A percentile compares a stretch with the other conserved stretches of the same genome.
These are phyloP conservation scores for Hyposmocoma kahamanoa DNA, from an alignment of 1,140 invertebrate genomes.

Conservation along the genomic window DNA sequence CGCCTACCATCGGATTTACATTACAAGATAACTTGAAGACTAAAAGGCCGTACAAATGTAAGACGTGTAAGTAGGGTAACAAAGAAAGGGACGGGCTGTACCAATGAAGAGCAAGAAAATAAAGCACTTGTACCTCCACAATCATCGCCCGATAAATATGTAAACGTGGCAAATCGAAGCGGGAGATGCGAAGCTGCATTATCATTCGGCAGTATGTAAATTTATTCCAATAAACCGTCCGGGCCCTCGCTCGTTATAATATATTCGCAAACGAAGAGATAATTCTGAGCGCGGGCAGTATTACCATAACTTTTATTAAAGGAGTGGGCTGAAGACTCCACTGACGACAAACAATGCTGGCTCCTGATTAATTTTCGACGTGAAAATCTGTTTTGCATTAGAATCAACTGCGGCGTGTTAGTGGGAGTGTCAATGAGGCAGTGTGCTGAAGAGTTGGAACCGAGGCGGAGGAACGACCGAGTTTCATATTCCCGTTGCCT, in stretches of 20 bases:
- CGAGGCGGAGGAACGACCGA: too few species aligned
- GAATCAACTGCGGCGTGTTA: constrained; percentile 31
- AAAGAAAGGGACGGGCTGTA: background rate
- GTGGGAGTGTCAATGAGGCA: constrained; percentile 22
- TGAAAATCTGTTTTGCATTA: constrained; percentile 59
- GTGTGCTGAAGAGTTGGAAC: constrained; percentile 15
- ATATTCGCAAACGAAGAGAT: constrained; percentile 69
- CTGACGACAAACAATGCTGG: constrained; percentile 50
- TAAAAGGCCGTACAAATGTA: background rate
- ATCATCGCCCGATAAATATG: constrained; percentile 65
- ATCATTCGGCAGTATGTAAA: constrained; percentile 61
- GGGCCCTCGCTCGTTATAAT: constrained; percentile 53
- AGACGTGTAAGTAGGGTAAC: background rate
- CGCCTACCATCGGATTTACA: constrained; percentile 6
- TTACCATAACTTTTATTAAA: constrained; percentile 72
- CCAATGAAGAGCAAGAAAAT: constrained; percentile 21
- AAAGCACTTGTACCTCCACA: constrained; percentile 36
- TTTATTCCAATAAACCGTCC: constrained; percentile 68
- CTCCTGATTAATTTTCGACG: constrained; percentile 63
- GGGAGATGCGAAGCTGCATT: constrained; percentile 35
- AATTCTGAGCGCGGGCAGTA: constrained; percentile 51
- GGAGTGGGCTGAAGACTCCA: constrained; percentile 41
- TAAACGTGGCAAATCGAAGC: constrained; percentile 56
- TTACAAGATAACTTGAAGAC: constrained; percentile 1
- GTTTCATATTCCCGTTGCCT: too few species aligned